These are phyloP conservation scores for Drosophila maculinotata DNA, from an alignment of 2,888 invertebrate species.

Conservation along the genomic window DNA sequence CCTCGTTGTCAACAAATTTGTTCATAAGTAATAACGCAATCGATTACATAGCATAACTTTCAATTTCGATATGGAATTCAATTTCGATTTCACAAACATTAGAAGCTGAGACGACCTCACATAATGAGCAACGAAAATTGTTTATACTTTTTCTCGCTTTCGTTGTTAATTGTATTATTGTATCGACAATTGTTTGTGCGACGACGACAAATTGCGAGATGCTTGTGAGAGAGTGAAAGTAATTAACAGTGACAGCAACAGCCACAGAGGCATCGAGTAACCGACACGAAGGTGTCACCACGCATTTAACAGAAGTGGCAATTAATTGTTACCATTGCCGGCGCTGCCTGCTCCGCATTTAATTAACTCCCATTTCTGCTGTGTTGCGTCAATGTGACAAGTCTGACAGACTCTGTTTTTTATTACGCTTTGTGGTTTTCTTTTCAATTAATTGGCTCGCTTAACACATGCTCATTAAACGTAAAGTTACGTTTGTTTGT, in stretches of 20 bases:
- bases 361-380: slow-evolving; percentile 73
- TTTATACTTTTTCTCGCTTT: slow-evolving; percentile 34
- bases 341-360: slow-evolving; percentile 55
- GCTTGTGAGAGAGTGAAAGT: slow-evolving; percentile 67
- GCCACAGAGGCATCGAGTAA: slow-evolving; percentile 18
- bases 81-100: slow-evolving; percentile 37
- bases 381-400: slow-evolving; percentile 76
- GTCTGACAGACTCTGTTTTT: slow-evolving; percentile 57
- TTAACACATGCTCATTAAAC: slow-evolving; percentile 53
- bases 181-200: slow-evolving; percentile 30
- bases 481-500: slow-evolving; percentile 34
- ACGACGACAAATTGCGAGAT: slow-evolving; percentile 60
- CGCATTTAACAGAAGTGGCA: slow-evolving; percentile 47
- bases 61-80: slow-evolving; percentile 28
- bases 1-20: slow-evolving; percentile 40
- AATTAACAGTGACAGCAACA: slow-evolving; percentile 61
- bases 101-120: slow-evolving; percentile 20
- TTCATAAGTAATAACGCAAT: slow-evolving; percentile 54
- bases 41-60: slow-evolving; percentile 60
- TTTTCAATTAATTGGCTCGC: slow-evolving; percentile 54
- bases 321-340: slow-evolving; percentile 43
- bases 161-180: slow-evolving; percentile 53
- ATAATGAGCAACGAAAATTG: slow-evolving; percentile 21
- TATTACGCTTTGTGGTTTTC: slow-evolving; percentile 36
- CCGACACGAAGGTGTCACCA: slow-evolving; percentile 63